phyloP scores from a whole-genome alignment of 2,888 invertebrate genomes.

The Cephus spinipes region DNA sequence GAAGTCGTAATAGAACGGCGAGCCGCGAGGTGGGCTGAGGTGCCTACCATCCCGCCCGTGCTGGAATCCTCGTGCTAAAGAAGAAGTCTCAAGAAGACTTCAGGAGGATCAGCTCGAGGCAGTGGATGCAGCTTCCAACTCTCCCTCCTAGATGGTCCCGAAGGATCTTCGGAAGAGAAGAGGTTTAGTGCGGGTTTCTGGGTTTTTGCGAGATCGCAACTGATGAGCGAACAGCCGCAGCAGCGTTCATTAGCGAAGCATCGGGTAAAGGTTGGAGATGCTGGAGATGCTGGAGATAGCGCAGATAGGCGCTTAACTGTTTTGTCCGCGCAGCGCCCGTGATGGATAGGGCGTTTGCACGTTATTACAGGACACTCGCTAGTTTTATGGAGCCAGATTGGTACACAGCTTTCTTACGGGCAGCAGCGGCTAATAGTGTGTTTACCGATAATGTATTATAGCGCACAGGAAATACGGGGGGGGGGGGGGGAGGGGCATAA shows the following conservation, averaged over 20 bases:
- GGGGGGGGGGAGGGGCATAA: conserved; percentile 20
- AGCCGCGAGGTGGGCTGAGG: too few relatives aligned
- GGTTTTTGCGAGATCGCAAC: conserved; percentile 40
- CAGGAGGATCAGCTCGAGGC: too few relatives aligned
- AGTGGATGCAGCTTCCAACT: too few relatives aligned
- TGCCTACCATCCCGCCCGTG: too few relatives aligned
- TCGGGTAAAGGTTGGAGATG: background rate
- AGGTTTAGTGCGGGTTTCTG: conserved; percentile 13
- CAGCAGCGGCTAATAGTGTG: conserved; percentile 43
- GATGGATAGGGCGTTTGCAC: conserved; percentile 62
- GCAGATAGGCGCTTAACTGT: conserved; percentile 54
- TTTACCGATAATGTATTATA: conserved; percentile 56
- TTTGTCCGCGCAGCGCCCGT: conserved; percentile 44
- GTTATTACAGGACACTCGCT: conserved; percentile 55
- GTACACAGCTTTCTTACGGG: conserved; percentile 39
- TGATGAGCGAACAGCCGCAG: conserved; percentile 23
- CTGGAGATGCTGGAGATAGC: background rate
- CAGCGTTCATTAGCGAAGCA: conserved; percentile 43
- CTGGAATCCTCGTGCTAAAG: too few relatives aligned
- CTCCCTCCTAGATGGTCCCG: too few relatives aligned
- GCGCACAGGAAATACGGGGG: conserved; percentile 21
- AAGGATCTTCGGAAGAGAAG: conserved; percentile 5
- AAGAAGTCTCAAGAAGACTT: too few relatives aligned
- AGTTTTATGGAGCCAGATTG: conserved; percentile 58
- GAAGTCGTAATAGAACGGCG: too few relatives aligned